These are phyloP conservation scores for Phalera bucephala DNA, from an alignment of 2,888 invertebrate species.

Conservation along the genomic window DNA sequence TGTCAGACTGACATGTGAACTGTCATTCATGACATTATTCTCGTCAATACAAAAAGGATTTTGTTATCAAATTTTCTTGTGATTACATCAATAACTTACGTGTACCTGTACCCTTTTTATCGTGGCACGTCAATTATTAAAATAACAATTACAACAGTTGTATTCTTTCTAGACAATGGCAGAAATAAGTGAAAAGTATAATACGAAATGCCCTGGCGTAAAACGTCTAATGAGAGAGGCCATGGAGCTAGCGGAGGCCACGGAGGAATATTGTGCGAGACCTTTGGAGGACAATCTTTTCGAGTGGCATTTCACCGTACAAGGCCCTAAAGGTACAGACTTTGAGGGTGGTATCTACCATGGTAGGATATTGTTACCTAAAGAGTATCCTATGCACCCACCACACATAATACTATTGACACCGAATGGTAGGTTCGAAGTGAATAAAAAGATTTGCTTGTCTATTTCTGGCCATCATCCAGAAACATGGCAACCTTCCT, in stretches of 20 bases:
- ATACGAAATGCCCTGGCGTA: conserved; percentile 88
- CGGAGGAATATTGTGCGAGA: conserved; percentile 94
- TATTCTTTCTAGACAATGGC: conserved; percentile 45
- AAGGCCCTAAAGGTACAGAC: conserved; percentile 94
- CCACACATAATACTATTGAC: conserved; percentile 96
- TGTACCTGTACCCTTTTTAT: conserved; percentile 36
- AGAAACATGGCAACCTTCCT: conserved; percentile 99
- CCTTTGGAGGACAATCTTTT: conserved; percentile 97
- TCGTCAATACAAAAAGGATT: too few relatives aligned
- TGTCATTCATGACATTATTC: too few relatives aligned
- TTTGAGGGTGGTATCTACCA: conserved; percentile 96
- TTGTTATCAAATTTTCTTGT: conserved; percentile 50
- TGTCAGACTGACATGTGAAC: too few relatives aligned
- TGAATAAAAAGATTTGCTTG: conserved; percentile 96
- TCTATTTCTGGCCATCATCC: conserved; percentile 98
- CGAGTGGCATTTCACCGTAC: conserved; percentile 98
- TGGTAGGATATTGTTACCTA: conserved; percentile 94
- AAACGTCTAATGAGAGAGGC: conserved; percentile 97
- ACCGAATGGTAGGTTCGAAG: conserved; percentile 96
- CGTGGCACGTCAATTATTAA: conserved; percentile 40
- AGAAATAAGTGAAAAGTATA: conserved; percentile 75
- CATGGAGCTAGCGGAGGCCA: conserved; percentile 91
- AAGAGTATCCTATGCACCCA: conserved; percentile 98
- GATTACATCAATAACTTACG: conserved; percentile 54
- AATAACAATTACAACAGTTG: conserved; percentile 20